Evolutionary conservation across 2,888 invertebrate genomes (phyloP), one percentile per base, ranked within the genome.

Genomic region (Lasioglossum morio): DNA sequence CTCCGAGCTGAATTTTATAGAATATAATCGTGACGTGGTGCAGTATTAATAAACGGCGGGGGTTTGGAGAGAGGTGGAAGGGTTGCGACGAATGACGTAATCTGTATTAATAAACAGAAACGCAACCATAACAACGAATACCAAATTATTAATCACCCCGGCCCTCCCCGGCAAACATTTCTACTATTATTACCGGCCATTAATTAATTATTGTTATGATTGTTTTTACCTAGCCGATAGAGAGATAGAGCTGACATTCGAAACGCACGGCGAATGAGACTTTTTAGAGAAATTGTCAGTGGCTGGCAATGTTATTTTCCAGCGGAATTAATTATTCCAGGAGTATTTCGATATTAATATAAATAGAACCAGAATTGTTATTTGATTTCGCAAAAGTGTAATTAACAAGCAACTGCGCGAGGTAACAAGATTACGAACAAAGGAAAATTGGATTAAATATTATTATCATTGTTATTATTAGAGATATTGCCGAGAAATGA

Each of bases 71-170:
- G 30, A 4, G 63, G 8, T 7, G 14, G 5, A 16, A 1, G 30
- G 10, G 19, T 34, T 23, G 19, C 66, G 34, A 66, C 34, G 66
- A 66, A 66, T 66, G 66, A 66, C 66, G 66, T 66, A 66, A 66
- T 66, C 30, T 69, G 23, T 69, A 69, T 69, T 69, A 69, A 69
- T 69, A 37, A 69, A 69, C 37, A 37, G 69, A 69, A 69, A 40
- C n/a, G 69, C 23, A 34, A n/a, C 37, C 69, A 37, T 69, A 37
- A 69, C 37, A 69, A 23, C 69, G 37, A 69, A 37, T 4, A 23
- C 19, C 37, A 12, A 69, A 69, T 69, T 37, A 69, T 69, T 69
- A 69, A 69, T 69, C 69, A 69, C 34, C 34, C n/a, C n/a, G n/a
- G n/a, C n/a, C n/a, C n/a, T n/a, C n/a, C 19, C 34, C 66, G 34